phyloP scores from a whole-genome alignment of 1,140 invertebrate genomes.

The Lepidurus arcticus region DNA sequence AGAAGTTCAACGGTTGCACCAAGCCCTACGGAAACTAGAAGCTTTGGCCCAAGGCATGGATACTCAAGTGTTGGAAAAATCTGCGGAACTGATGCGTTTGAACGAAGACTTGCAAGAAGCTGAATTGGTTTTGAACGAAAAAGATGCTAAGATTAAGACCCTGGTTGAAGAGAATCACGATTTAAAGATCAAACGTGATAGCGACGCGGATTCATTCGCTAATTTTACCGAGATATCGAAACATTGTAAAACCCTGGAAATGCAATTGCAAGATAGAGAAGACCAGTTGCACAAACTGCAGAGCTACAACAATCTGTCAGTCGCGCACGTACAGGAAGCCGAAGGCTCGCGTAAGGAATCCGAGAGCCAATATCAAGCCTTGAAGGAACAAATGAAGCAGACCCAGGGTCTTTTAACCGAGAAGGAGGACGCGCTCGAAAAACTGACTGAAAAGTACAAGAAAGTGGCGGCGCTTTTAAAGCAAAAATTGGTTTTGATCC shows the following conservation, averaged over 20 bases:
- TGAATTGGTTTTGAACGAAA: slow-evolving; percentile 29
- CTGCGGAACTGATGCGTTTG: not conserved
- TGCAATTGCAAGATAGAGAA: not conserved
- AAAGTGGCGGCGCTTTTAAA: slow-evolving; percentile 30
- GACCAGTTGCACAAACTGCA: not conserved
- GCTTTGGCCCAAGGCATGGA: not conserved
- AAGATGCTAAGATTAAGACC: slow-evolving; percentile 29
- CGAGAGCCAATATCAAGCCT: not conserved
- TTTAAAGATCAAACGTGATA: not conserved
- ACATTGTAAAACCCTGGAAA: not conserved
- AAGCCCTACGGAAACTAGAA: slow-evolving; percentile 23
- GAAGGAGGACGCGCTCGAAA: slow-evolving; percentile 17
- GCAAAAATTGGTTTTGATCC: slow-evolving; percentile 30
- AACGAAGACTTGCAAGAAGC: slow-evolving; percentile 32
- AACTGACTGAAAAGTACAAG: slow-evolving; percentile 33
- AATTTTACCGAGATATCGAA: not conserved
- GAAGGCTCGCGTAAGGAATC: not conserved
- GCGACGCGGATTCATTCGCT: not conserved
- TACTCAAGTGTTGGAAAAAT: not conserved
- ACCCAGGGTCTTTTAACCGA: not conserved
- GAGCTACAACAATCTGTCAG: not conserved
- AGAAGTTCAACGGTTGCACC: not conserved
- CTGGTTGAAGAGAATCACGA: slow-evolving; percentile 2
- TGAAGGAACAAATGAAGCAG: not conserved
- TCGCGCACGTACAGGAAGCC: not conserved